These are phyloP conservation scores for Crotalus tigris DNA, from an alignment of 2,113 vertebrate species.

Conservation along the genomic window DNA sequence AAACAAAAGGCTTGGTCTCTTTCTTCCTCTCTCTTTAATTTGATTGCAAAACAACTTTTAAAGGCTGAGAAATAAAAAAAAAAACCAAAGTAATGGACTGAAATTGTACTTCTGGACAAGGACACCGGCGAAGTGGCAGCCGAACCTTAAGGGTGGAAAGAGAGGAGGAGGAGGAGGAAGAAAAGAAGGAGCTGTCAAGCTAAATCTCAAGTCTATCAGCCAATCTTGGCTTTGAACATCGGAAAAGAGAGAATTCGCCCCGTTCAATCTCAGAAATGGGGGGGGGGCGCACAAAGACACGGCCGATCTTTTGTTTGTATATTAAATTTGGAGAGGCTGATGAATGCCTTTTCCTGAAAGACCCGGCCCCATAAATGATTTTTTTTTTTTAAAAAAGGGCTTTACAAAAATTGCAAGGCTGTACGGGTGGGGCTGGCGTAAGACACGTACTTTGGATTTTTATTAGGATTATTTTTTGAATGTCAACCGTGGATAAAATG, in stretches of 20 bases:
- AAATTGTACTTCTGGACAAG: conserved; percentile 25
- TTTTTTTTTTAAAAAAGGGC: neutral
- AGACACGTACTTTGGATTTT: too few species aligned
- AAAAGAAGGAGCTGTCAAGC: neutral
- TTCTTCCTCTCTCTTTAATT: conserved; percentile 25
- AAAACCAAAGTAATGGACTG: conserved; percentile 29
- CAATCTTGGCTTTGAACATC: too few species aligned
- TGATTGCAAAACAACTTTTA: conserved; percentile 37
- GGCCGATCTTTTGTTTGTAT: neutral
- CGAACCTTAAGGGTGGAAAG: too few species aligned
- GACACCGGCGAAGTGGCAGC: neutral
- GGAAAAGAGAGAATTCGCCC: too few species aligned
- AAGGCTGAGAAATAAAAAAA: conserved; percentile 32
- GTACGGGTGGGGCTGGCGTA: neutral
- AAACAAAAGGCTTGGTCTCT: neutral
- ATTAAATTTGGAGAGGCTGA: neutral
- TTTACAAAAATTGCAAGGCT: neutral
- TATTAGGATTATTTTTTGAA: neutral
- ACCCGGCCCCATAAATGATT: neutral
- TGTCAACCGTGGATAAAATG: neutral
- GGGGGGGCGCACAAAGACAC: too few species aligned
- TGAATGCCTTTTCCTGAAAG: neutral
- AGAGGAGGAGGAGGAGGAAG: too few species aligned
- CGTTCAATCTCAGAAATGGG: neutral
- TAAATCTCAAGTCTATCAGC: neutral